Evolutionary conservation across 2,113 vertebrate species (phyloP).

Genomic region (Machaerirhynchus nigripectus): DNA sequence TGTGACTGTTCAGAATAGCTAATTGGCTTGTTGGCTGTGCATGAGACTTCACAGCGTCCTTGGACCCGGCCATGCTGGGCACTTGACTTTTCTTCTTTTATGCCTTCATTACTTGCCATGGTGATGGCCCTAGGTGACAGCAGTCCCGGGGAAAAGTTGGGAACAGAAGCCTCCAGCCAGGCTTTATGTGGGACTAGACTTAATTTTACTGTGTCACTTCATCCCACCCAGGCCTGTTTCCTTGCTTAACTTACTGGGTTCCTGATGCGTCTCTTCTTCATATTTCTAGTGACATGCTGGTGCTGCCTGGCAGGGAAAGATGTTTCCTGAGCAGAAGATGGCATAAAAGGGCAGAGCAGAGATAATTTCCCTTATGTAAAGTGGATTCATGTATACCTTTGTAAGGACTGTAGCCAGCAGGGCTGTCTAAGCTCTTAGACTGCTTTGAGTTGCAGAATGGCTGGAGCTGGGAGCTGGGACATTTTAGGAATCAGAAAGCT

Average conservation of each 20-base stretch:
- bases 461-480: not conserved
- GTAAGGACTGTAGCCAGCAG: not conserved
- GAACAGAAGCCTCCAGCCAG: not conserved
- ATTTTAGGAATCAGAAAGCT: not conserved
- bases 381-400: not conserved
- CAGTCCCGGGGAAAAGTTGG: not conserved
- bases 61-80: not conserved
- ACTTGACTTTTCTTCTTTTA: not conserved
- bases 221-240: not conserved
- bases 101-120: not conserved
- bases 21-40: not conserved
- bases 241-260: not conserved
- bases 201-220: not conserved
- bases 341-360: not conserved
- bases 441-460: not conserved
- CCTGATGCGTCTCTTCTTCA: not conserved
- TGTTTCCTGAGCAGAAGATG: not conserved
- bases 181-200: not conserved
- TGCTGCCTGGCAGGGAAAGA: not conserved
- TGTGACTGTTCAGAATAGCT: not conserved
- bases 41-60: not conserved
- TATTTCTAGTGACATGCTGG: not conserved
- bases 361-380: not conserved
- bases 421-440: not conserved
- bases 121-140: not conserved